Percentiles rank a stretch among this genome's conserved stretches.
These are phyloP conservation scores for Terebella lapidaria DNA, from an alignment of 2,888 invertebrate genomes.

Conservation along the genomic window DNA sequence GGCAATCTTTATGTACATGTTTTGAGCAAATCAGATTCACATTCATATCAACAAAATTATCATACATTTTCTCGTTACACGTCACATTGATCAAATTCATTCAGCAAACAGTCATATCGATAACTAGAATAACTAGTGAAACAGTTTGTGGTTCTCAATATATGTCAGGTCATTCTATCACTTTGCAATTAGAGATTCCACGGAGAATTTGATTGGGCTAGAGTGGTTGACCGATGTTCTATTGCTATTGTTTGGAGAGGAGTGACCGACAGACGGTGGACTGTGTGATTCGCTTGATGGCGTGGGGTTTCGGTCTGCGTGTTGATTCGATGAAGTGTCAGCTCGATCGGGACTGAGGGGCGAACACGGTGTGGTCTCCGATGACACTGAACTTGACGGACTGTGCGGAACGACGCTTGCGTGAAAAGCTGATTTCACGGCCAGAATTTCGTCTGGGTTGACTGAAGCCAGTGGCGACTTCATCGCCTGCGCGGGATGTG, in stretches of 20 bases:
- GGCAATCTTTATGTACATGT: too few relatives aligned
- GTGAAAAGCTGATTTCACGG: conserved; percentile 16
- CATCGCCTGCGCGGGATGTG: background rate
- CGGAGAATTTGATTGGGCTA: conserved; percentile 35
- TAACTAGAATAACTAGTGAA: too few relatives aligned
- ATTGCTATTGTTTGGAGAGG: background rate
- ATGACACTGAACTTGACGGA: background rate
- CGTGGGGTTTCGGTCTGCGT: background rate
- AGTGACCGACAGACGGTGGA: background rate
- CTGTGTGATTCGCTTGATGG: background rate
- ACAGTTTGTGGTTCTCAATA: too few relatives aligned
- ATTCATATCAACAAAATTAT: too few relatives aligned
- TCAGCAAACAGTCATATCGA: too few relatives aligned
- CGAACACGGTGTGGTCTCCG: background rate
- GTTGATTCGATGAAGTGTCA: too few relatives aligned
- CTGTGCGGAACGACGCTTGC: too few relatives aligned
- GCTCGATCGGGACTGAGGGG: background rate
- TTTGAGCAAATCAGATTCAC: too few relatives aligned
- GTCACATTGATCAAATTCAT: too few relatives aligned
- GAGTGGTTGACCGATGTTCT: background rate
- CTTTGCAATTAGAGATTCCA: conserved; percentile 20
- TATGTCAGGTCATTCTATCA: too few relatives aligned
- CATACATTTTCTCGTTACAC: too few relatives aligned
- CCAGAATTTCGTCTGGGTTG: conserved; percentile 8
- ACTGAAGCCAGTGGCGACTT: background rate